Evolutionary conservation across 64 coral and sea anemone genomes (phyloP), one percentile per base, ranked within the genome.

Genomic region (Stylophora pistillata): DNA sequence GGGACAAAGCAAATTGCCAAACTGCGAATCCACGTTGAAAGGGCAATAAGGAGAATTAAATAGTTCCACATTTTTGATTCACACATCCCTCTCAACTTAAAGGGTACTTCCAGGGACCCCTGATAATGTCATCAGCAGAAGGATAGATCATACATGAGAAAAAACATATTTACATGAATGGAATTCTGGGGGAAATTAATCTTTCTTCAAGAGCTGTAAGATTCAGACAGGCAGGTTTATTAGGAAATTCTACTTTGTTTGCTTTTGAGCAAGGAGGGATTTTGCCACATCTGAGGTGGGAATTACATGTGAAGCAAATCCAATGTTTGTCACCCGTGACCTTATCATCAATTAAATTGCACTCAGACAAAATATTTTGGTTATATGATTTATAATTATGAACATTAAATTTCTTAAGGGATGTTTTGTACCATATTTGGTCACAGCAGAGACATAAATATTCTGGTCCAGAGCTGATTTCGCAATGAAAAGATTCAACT

Each of bases 341-440:
- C 20, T 56, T 56, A n/a, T n/a, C n/a, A 78, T 78, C 75, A 78
- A 34, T 72, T 64, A 71, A 86, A 55, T 86, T 86, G 53, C 54
- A 68, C 64, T 87, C 74, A 28, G 30, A 37, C 85, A 87, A 72
- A 16, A 72, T 15, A 74, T 68, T 87, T 72, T 85, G 62, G 82
- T 54, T 85, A 27, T 62, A 85, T 85, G 65, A 85, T 85, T 85
- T n/a, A 70, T 85, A 85, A 85, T 70, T 85, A 25, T 4, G 23
- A n/a, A 85, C 25, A 64, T 47, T 71, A 21, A 71, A 85, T 85
- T 71, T 85, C 17, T 68, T 85, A 47, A 68, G 82, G 25, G 82
- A 85, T 85, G 82, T 85, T 54, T 54, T 85, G 82, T 85, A 85
- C 82, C 82, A 85, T 85, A 85, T 85, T 85, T 85, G 82, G 27